Evolutionary conservation across 2,888 invertebrate genomes (phyloP).

Genomic region (Phengaris arion): DNA sequence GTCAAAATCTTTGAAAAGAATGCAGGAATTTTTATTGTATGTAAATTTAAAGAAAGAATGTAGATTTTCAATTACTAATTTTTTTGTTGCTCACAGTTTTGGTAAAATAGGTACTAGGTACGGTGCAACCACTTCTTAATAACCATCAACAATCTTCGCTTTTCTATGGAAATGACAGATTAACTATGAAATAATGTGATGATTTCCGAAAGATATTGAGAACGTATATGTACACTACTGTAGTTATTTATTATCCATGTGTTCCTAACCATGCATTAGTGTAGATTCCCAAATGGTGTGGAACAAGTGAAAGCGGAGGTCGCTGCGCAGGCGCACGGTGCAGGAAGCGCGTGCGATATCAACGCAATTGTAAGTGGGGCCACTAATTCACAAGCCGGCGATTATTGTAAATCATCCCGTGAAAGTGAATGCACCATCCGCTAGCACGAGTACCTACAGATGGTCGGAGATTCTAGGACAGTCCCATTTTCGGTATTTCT

Average conservation of each 20-base stretch:
- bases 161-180: too few relatives aligned
- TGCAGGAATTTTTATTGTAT: too few relatives aligned
- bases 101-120: too few relatives aligned
- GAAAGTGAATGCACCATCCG: conserved; percentile 44
- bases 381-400: conserved; percentile 47
- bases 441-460: conserved; percentile 12
- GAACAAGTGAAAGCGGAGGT: conserved; percentile 42
- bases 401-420: conserved; percentile 47
- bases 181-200: too few relatives aligned
- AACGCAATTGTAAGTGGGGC: conserved; percentile 43
- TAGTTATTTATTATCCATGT: neutral
- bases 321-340: conserved; percentile 46
- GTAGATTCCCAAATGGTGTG: conserved; percentile 2
- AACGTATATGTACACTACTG: neutral
- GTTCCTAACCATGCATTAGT: neutral
- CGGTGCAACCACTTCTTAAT: too few relatives aligned
- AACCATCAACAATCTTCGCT: too few relatives aligned
- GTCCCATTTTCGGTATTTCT: neutral
- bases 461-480: neutral
- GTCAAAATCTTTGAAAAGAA: too few relatives aligned
- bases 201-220: too few relatives aligned
- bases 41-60: too few relatives aligned
- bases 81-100: too few relatives aligned
- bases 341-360: conserved; percentile 52
- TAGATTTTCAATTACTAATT: too few relatives aligned